phyloP scores from a whole-genome alignment of 2,797 vertebrate species.

The Helostoma temminkii region DNA sequence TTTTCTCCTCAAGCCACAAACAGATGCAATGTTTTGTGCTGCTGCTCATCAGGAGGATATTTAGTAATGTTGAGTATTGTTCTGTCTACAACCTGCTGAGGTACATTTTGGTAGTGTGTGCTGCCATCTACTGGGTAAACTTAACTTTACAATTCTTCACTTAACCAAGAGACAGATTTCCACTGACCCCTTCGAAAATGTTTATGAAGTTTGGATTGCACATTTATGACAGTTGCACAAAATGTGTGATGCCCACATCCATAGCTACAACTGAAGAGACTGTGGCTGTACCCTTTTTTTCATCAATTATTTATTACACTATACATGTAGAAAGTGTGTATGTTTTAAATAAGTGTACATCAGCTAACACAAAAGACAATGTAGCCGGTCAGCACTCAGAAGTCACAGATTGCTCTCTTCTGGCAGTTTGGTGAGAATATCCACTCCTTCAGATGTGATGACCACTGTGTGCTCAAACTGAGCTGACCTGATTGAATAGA shows the following conservation, averaged over 20 bases:
- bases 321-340: slow-evolving; percentile 2
- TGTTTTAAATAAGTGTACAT: background rate
- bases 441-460: slow-evolving; percentile 89
- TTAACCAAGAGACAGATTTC: background rate
- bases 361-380: background rate
- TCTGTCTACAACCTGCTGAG: background rate
- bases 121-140: slow-evolving; percentile 64
- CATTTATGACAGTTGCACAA: background rate
- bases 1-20: background rate
- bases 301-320: background rate
- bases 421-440: slow-evolving; percentile 88
- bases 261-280: background rate
- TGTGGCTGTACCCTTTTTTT: background rate
- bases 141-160: background rate
- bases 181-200: background rate
- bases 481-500: slow-evolving; percentile 82
- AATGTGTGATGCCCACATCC: background rate
- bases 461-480: slow-evolving; percentile 96
- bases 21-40: background rate
- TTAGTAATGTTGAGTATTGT: background rate
- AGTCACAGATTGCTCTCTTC: slow-evolving; percentile 71
- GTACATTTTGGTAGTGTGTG: slow-evolving; percentile 14
- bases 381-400: background rate
- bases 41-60: background rate
- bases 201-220: background rate